Base-by-base conservation (phyloP, 1,140 invertebrate genomes). In the Venturia canescens region DNA sequence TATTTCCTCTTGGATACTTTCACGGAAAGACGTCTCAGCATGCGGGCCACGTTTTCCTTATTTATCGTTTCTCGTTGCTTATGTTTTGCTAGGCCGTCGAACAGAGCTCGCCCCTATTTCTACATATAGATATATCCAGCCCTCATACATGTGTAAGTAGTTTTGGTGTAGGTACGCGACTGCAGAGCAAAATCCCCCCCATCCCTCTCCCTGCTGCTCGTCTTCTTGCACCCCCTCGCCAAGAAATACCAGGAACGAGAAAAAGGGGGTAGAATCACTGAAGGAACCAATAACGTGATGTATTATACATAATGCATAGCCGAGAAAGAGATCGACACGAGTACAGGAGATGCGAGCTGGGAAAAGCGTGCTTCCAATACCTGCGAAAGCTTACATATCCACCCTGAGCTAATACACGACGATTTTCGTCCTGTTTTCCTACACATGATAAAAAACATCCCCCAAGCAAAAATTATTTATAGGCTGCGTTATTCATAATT, bases 31-130 rank as follows among this genome's bases (percentile, higher is more conserved):
- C 80, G 78, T 81, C 80, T 84, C 80, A 85, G 89, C 85, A 91
- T 92, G 89, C 90, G 88, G 86, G 78, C 90, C 91, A 92, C 90
- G 91, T 91, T 89, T 90, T 87, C 89, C 89, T 91, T 91, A 92
- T 91, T 92, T 92, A 92, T 92, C 90, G 91, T 91, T 92, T 91
- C 90, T 88, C 91, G 86, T 91, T 92, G 90, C 90, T 92, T 91
- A 91, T 92, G 90, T 92, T 91, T 91, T 90, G 91, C 90, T 90
- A 91, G 90, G 88, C 89, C 88, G 85, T 81, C 50, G 53, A 60
- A 44, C 27, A 76, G 29, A 31, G 3, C 23, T 27, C 23, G 0
- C 60, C 60, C 60, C 21, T 84, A 6, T 66, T n/a, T 27, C 27
- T 27, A 66, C 69, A 29, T 16, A 31, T 15, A 74, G 53, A 34